Base-by-base conservation (phyloP, 2,797 vertebrate genomes). In the Eulemur mongoz region DNA sequence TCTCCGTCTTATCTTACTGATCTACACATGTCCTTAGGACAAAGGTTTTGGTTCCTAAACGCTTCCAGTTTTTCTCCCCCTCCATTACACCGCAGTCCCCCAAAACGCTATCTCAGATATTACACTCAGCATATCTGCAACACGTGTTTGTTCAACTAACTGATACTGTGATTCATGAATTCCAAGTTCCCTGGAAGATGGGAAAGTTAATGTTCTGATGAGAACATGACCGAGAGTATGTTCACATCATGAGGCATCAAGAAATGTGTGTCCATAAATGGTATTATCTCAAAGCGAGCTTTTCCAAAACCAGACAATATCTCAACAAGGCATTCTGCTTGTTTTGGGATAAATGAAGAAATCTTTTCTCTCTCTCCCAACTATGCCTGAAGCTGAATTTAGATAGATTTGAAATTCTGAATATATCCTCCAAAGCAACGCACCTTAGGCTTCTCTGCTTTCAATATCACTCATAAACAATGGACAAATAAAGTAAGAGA, bases 301-400 rank as follows among this genome's bases (percentile, higher is more conserved):
- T 75, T 61, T 32, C 43, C 84, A 86, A 89, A 85, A 79, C 23
- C 20, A 83, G 32, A 84, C 11, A 25, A 7, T 5, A 32, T 48
- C 72, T 43, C 86, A 35, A 32, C 15, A 43, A 59, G 67, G 15
- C 9, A n/a, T 4, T 81, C 61, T 75, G 67, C 57, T 90, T n/a
- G 76, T 6, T 50, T 61, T 14, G 43, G 84, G 63, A 69, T 25
- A 95, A 95, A 40, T 18, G n/a, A 89, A 50, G 72, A 85, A 88
- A 82, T 40, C n/a, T 52, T 89, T 48, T 69, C 63, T 76, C 80
- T 91, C 72, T 73, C 75, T 86, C 94, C 80, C 84, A 87, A 48
- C 38, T 50, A 76, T 4, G 23, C 43, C 38, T 25, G 3, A 82
- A 73, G 50, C 18, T 81, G 40, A 38, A 96, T 75, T 82, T 63